These are phyloP conservation scores for Eonycteris spelaea DNA, from an alignment of 2,113 vertebrate species.

Conservation along the genomic window DNA sequence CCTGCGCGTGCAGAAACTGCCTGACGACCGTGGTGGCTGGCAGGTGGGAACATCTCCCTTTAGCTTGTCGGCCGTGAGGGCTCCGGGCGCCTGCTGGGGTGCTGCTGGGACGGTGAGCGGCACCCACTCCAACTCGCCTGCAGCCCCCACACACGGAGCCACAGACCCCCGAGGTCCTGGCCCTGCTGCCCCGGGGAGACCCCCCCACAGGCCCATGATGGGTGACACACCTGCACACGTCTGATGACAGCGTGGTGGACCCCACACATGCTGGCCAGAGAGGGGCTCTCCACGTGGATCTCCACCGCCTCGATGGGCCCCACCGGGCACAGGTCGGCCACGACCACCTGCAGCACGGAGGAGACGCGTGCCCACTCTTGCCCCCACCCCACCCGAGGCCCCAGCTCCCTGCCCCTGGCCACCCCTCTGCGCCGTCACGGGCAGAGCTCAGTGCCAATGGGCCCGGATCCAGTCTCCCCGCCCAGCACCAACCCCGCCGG, in stretches of 20 bases:
- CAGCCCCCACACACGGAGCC: rapidly evolving
- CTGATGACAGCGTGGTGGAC: slow-evolving; percentile 88
- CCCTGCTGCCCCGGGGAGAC: not conserved
- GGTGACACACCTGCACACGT: slow-evolving; percentile 86
- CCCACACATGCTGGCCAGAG: slow-evolving; percentile 86
- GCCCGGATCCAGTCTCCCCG: no score
- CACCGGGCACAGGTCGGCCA: slow-evolving; percentile 71
- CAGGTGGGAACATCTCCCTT: rapidly evolving
- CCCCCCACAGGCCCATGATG: rapidly evolving
- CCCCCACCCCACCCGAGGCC: not conserved
- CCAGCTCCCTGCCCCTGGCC: not conserved
- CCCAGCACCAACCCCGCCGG: not conserved
- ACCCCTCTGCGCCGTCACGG: no score
- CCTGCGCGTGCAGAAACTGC: no score
- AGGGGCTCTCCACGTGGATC: slow-evolving; percentile 88
- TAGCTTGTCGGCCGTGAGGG: rapidly evolving
- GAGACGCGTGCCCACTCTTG: not conserved
- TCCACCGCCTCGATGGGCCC: slow-evolving; percentile 84
- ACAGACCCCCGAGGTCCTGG: rapidly evolving
- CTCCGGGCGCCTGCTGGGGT: not conserved
- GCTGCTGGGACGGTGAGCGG: not conserved
- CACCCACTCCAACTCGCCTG: not conserved
- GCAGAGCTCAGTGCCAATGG: not conserved
- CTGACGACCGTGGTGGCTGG: rapidly evolving
- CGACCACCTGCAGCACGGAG: slow-evolving; percentile 68